Evolutionary conservation across 2,888 invertebrate genomes (phyloP).

Genomic region (Biston betularia): DNA sequence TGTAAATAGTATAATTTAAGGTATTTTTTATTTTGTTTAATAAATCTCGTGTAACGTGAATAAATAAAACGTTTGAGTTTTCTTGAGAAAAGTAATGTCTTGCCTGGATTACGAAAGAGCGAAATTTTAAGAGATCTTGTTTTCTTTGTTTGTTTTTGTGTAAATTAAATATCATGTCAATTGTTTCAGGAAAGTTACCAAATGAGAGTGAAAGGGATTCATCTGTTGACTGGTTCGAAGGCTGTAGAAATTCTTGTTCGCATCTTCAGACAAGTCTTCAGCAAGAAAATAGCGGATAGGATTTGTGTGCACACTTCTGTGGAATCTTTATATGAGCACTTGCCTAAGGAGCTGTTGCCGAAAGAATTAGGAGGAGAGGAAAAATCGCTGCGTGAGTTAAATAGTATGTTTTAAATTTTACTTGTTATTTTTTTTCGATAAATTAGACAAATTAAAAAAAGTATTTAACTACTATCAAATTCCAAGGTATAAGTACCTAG

Average conservation of each 20-base stretch:
- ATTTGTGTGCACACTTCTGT: slow-evolving; percentile 50
- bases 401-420: slow-evolving; percentile 38
- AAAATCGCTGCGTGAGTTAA: slow-evolving; percentile 42
- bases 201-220: slow-evolving; percentile 58
- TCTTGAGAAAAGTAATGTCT: too few species aligned
- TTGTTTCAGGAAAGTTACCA: slow-evolving; percentile 59
- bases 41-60: too few species aligned
- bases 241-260: slow-evolving; percentile 52
- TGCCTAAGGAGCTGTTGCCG: slow-evolving; percentile 59
- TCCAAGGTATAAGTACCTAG: too few species aligned
- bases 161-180: too few species aligned
- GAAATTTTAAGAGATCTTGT: too few species aligned
- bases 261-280: slow-evolving; percentile 56
- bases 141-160: too few species aligned
- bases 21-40: too few species aligned
- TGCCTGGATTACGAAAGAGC: too few species aligned
- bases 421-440: neutral
- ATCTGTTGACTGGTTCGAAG: slow-evolving; percentile 57
- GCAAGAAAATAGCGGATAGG: slow-evolving; percentile 54
- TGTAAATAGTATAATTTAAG: too few species aligned
- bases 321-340: slow-evolving; percentile 50
- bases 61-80: too few species aligned
- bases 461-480: too few species aligned
- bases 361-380: slow-evolving; percentile 61
- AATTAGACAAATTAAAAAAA: too few species aligned